A percentile compares a stretch with the other conserved stretches of the same genome.
phyloP scores from a whole-genome alignment of 2,113 vertebrate genomes.

The Riparia riparia region DNA sequence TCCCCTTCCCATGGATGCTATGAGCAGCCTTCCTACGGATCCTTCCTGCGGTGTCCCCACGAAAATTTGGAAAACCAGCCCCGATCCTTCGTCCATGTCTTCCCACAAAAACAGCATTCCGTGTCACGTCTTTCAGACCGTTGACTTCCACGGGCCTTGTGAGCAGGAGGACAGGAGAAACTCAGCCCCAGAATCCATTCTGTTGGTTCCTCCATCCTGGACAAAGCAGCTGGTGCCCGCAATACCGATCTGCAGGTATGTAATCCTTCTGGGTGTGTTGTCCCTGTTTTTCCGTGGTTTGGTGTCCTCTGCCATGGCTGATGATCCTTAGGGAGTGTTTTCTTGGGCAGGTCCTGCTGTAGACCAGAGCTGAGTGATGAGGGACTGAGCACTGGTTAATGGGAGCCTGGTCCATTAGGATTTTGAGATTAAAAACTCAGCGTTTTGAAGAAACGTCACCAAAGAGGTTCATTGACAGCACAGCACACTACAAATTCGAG shows the following conservation, averaged over 20 bases:
- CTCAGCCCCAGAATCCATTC: constrained; percentile 84
- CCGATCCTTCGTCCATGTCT: constrained; percentile 83
- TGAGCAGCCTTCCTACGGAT: constrained; percentile 81
- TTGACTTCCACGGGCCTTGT: constrained; percentile 87
- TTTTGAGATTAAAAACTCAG: neutral
- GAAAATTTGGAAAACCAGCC: constrained; percentile 91
- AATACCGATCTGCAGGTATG: constrained; percentile 91
- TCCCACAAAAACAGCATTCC: constrained; percentile 83
- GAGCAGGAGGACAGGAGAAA: constrained; percentile 90
- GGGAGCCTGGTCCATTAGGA: neutral
- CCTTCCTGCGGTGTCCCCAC: constrained; percentile 86
- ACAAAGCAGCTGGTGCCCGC: constrained; percentile 90
- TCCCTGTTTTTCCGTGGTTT: rapidly evolving
- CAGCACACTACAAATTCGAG: neutral
- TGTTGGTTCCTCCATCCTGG: constrained; percentile 92
- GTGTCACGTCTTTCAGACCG: constrained; percentile 78
- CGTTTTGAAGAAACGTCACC: neutral
- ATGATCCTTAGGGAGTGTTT: neutral
- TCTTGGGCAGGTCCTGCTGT: neutral
- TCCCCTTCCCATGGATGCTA: constrained; percentile 80
- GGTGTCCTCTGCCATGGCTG: neutral
- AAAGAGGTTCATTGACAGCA: neutral
- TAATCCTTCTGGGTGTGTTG: neutral
- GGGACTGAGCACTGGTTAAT: neutral
- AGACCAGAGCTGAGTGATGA: neutral